Evolutionary conservation across 2,888 invertebrate genomes (phyloP).

Genomic region (Osmoderma eremita): DNA sequence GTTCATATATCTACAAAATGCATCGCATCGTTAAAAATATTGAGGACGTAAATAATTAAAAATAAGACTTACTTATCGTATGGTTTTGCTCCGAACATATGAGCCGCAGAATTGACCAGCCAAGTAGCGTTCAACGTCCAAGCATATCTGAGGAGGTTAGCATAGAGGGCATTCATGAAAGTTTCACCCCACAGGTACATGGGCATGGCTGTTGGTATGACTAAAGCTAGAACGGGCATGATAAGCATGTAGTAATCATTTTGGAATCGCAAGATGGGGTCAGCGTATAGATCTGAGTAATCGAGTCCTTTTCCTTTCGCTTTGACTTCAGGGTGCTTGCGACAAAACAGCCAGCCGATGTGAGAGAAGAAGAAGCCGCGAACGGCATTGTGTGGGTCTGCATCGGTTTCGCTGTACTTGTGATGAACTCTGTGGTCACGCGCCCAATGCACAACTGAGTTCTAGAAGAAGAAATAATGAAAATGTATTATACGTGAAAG

Average conservation of each 20-base stretch:
- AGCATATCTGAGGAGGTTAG: slow-evolving; percentile 85
- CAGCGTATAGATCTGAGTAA: slow-evolving; percentile 86
- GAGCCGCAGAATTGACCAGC: slow-evolving; percentile 93
- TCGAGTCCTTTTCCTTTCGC: slow-evolving; percentile 84
- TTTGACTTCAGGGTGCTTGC: slow-evolving; percentile 91
- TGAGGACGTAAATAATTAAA: background rate
- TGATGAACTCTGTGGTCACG: slow-evolving; percentile 88
- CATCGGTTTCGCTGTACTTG: slow-evolving; percentile 89
- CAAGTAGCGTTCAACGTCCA: slow-evolving; percentile 90
- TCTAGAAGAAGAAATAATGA: slow-evolving; percentile 18
- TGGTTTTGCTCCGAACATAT: slow-evolving; percentile 90
- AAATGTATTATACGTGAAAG: too few relatives aligned
- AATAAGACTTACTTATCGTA: slow-evolving; percentile 78
- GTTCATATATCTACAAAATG: slow-evolving; percentile 71
- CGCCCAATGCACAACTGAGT: slow-evolving; percentile 74
- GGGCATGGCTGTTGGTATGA: slow-evolving; percentile 81
- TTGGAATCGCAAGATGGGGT: slow-evolving; percentile 88
- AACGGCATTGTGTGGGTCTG: slow-evolving; percentile 88
- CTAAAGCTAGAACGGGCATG: slow-evolving; percentile 69
- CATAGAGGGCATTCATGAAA: slow-evolving; percentile 78
- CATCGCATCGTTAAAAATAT: background rate
- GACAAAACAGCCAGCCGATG: slow-evolving; percentile 90
- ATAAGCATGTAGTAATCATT: slow-evolving; percentile 70
- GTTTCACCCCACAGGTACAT: slow-evolving; percentile 86
- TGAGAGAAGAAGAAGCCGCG: slow-evolving; percentile 94